Percentiles rank a stretch among this genome's conserved stretches.
phyloP scores from a whole-genome alignment of 2,888 invertebrate genomes.

The Catotricha subobsoleta region DNA sequence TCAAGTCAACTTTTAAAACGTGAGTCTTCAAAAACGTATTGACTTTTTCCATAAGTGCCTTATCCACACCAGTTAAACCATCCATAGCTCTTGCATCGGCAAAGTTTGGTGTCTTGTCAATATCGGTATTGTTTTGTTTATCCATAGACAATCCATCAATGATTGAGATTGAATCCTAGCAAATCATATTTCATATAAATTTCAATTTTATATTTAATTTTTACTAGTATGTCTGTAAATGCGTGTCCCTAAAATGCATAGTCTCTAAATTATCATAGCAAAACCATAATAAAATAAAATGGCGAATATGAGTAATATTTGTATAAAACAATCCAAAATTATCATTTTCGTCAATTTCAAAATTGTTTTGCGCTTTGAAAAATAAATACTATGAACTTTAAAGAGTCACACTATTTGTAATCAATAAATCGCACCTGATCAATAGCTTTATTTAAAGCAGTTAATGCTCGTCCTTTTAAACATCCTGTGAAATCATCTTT shows the following conservation, averaged over 20 bases:
- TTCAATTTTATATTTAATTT: too few relatives aligned
- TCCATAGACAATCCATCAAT: conserved; percentile 41
- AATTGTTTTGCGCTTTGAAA: too few relatives aligned
- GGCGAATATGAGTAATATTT: too few relatives aligned
- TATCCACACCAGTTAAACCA: conserved; percentile 37
- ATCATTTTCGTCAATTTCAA: too few relatives aligned
- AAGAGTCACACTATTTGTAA: too few relatives aligned
- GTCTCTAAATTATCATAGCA: too few relatives aligned
- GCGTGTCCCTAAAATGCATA: too few relatives aligned
- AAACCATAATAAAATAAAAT: too few relatives aligned
- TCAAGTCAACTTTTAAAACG: conserved; percentile 42
- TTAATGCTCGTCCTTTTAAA: conserved; percentile 41
- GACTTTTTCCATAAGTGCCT: conserved; percentile 30
- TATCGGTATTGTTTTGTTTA: conserved; percentile 36
- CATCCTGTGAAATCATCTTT: conserved; percentile 41
- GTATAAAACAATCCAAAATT: too few relatives aligned
- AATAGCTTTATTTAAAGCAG: conserved; percentile 38
- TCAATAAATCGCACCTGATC: conserved; percentile 30
- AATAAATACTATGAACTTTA: too few relatives aligned
- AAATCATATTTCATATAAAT: neutral
- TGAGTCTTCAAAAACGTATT: conserved; percentile 45
- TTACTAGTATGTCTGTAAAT: too few relatives aligned
- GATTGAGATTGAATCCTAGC: conserved; percentile 40
- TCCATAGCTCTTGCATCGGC: conserved; percentile 39
- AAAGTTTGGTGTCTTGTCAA: conserved; percentile 26